Evolutionary conservation across 1,140 invertebrate genomes (phyloP).

Genomic region (Anadara kagoshimensis): DNA sequence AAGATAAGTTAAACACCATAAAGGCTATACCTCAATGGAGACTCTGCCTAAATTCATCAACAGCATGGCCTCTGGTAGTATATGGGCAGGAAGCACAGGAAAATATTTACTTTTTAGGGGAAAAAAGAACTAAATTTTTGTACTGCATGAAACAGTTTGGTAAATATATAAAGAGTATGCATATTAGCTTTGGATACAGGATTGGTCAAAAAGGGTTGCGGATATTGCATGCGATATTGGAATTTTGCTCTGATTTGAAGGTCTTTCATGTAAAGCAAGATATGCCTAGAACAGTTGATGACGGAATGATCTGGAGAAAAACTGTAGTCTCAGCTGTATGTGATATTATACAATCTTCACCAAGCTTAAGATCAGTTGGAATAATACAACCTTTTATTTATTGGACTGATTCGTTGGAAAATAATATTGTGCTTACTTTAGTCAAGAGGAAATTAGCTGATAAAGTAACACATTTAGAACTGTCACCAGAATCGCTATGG

Average conservation of each 20-base stretch:
- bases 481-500: constrained; percentile 35
- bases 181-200: constrained; percentile 42
- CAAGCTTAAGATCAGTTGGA: constrained; percentile 22
- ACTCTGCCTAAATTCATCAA: constrained; percentile 23
- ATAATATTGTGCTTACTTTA: constrained; percentile 35
- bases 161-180: constrained; percentile 42
- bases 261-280: constrained; percentile 38
- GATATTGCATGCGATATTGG: constrained; percentile 43
- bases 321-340: constrained; percentile 38
- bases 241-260: constrained; percentile 43
- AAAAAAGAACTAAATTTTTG: constrained; percentile 43
- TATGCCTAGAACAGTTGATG: constrained; percentile 12
- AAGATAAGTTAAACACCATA: constrained; percentile 43
- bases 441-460: constrained; percentile 25
- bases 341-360: constrained; percentile 35
- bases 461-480: constrained; percentile 47
- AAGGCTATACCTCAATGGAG: constrained; percentile 40
- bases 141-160: constrained; percentile 52
- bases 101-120: constrained; percentile 51
- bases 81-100: constrained; percentile 45
- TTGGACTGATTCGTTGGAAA: constrained; percentile 37
- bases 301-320: constrained; percentile 25
- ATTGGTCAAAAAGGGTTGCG: constrained; percentile 41
- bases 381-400: constrained; percentile 39
- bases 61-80: constrained; percentile 41